Percentiles rank a stretch among this genome's conserved stretches.
phyloP scores from a whole-genome alignment of 64 coral and sea anemone genomes.

The Astreopora myriophthalma region DNA sequence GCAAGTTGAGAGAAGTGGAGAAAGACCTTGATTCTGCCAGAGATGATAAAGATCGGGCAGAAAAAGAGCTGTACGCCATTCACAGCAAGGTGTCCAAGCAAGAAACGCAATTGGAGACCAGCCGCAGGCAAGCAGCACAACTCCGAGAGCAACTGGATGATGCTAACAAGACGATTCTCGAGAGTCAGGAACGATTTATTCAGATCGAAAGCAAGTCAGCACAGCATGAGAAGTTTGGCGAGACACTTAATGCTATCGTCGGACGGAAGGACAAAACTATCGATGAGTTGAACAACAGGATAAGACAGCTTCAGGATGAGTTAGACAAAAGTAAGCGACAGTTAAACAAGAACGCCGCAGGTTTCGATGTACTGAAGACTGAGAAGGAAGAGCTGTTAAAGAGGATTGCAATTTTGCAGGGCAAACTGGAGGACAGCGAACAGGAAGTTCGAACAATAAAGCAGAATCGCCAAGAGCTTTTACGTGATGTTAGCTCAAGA shows the following conservation, averaged over 20 bases:
- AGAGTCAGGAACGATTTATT: conserved; percentile 76
- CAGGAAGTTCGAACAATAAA: conserved; percentile 55
- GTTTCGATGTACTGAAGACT: conserved; percentile 44
- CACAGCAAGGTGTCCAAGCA: conserved; percentile 73
- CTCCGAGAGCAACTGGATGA: conserved; percentile 69
- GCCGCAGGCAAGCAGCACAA: conserved; percentile 55
- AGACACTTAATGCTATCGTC: conserved; percentile 68
- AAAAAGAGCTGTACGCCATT: conserved; percentile 72
- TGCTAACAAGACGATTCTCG: conserved; percentile 63
- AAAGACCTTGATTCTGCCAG: conserved; percentile 71
- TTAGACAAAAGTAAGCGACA: conserved; percentile 71
- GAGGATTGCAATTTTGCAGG: conserved; percentile 20
- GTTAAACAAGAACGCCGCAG: conserved; percentile 18
- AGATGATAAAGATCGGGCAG: conserved; percentile 65
- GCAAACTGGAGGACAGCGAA: conserved; percentile 38
- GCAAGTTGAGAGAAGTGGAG: conserved; percentile 77
- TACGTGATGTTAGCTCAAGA: conserved; percentile 65
- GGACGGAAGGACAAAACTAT: conserved; percentile 74
- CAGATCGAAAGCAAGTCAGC: conserved; percentile 79
- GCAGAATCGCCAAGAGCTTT: conserved; percentile 67
- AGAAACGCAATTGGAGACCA: conserved; percentile 77
- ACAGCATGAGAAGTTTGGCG: conserved; percentile 78
- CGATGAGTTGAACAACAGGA: conserved; percentile 65
- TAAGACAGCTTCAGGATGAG: conserved; percentile 67
- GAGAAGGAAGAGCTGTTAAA: conserved; percentile 65